Evolutionary conservation across 1,140 invertebrate species (phyloP), one percentile per base, ranked within the genome.

Genomic region (Drosophila persimilis): DNA sequence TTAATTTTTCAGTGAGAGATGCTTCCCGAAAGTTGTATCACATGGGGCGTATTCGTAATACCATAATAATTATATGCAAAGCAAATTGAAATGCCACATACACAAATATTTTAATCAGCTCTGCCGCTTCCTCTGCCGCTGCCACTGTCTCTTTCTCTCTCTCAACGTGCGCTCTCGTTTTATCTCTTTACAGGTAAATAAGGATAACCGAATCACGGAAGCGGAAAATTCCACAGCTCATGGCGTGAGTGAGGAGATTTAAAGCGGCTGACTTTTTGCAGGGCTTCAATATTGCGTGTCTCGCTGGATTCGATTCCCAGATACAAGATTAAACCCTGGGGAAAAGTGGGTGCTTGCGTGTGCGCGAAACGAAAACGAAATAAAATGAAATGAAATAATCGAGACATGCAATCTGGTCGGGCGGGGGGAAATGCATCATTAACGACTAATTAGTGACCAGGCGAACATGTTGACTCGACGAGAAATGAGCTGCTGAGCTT

Each of bases 271-370:
- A 63, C 73, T 75, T 77, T 75, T 69, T 58, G 63, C 55, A 62
- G 60, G 81, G 81, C 79, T 86, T 86, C 83, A 48, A 81, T 72
- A 67, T 86, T 69, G 81, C 81, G 83, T 86, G 81, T 75, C 63
- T 55, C 64, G 45, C 62, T 45, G 58, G 61, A 70, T 85, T 17
- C 17, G 17, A 70, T 85, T 58, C 3, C 3, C 60, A 59, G 65
- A 54, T 67, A 69, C 48, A 69, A 71, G 74, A 71, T 77, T 59
- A 47, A 63, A 53, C 46, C 39, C 29, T 13, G 11, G 8, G 35
- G 35, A 43, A 57, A 59, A 44, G 48, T 66, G 75, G 60, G 77
- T 67, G 73, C 47, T 29, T 35, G 22, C 47, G 47, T 20, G 29
- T 52, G 56, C 35, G 31, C 9, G 50, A 43, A 13, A 5, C 11